Base-by-base conservation (phyloP, 2,888 invertebrate species). In the Ormia ochracea region DNA sequence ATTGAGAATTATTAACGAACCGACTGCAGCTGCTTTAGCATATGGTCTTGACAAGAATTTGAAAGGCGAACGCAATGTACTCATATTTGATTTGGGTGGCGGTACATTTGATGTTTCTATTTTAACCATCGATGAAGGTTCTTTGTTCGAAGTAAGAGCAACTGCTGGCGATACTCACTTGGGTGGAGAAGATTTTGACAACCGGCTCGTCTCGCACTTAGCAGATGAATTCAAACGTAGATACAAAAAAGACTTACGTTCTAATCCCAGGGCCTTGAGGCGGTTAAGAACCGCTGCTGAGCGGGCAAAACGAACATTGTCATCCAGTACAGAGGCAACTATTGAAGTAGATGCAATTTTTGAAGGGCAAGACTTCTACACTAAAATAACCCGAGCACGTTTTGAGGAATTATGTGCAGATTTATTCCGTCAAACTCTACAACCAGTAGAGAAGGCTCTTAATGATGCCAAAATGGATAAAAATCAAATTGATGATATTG, bases 101-200 rank as follows among this genome's bases (percentile, higher is more conserved):
- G 78, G 97, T 84, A 97, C 97, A 83, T 98, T 98, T 89, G 98
- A 98, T 91, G 98, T 98, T 41, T 97, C 97, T 81, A 95, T 98
- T 86, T 91, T 98, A 84, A 96, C 96, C 83, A 98, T 98, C 87
- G 97, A 97, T 90, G 97, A 97, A 88, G 94, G 97, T 90, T 86
- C 86, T 0, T 92, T 95, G 85, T 97, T 97, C 89, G 97, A 98
- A 88, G 97, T 97, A 7, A 96, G 96, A 87, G 95, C 97, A 5
- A 98, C 96, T 21, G 96, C 96, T 79, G 97, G 97, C 80, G 97
- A 98, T 88, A 97, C 97, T 78, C 97, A 96, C 87, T 92, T 96
- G 90, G 96, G 96, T 84, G 96, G 96, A 82, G 96, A 96, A 90
- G 96, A 96, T 90, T 96, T 95, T 84, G 96, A 97, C 52, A 95